Base-by-base conservation (phyloP, 2,888 invertebrate genomes). In the Epinotia demarniana region DNA sequence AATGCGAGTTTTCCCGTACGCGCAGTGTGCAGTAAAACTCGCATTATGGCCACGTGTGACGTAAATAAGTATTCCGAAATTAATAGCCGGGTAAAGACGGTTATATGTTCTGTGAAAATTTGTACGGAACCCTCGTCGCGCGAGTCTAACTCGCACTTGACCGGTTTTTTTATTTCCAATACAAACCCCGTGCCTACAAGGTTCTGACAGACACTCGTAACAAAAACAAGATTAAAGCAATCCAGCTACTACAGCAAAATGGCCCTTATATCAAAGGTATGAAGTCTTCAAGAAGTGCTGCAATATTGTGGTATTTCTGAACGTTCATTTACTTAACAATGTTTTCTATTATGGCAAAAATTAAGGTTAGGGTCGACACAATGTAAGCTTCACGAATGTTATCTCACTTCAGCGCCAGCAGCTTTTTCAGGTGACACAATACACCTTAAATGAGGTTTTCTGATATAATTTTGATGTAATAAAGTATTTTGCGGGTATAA, bases 261-360 rank as follows among this genome's bases (percentile, higher is more conserved):
- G 11, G 12, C 11, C 19, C 19, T 3, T 19, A 39, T 61, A 1
- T 8, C 1, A 13, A 39, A 12, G 39, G 0, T 0, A 18, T 18
- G 55, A 55, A 13, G 19, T 23, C n/a, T 11, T 43, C 3, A 23
- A 23, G 4, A 39, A 4, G 9, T 57, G 66, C 27, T 66, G n/a
- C 12, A 27, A 46, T 46, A 58, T 43, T 43, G 0, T 43, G 19
- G 58, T 43, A 43, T 27, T 16, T 53, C 4, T 39, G 55, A n/a
- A 39, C 33, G 49, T 60, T 82, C 79, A 83, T 82, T 84, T 84
- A 72, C 78, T 72, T 72, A 78, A 82, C 79, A 82, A 83, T 80
- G 82, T 84, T 82, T 81, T 81, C 81, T 80, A 82, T 84, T 82
- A 82, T 79, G 64, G 73, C 78, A 72, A 75, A 82, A 80, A 83